phyloP scores from a whole-genome alignment of 92 coral and sea anemone genomes.

The Actinostola sp. region DNA sequence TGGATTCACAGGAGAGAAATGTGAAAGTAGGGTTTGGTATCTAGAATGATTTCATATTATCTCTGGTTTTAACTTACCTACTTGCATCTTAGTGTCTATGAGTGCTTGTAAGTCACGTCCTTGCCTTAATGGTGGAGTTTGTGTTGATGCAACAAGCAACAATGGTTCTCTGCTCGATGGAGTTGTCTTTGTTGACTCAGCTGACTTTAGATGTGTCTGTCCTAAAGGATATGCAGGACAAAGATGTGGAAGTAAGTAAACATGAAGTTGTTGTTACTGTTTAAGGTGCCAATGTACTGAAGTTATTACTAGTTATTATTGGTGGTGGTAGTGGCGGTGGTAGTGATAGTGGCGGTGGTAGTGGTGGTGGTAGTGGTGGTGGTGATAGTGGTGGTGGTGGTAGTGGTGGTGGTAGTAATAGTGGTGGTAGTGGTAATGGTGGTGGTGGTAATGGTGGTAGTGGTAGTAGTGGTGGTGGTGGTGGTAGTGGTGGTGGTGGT shows the following conservation, averaged over 20 bases:
- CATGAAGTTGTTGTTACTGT: not conserved
- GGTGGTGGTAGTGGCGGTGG: too few relatives aligned
- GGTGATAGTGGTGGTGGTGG: too few relatives aligned
- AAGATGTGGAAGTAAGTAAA: slow-evolving; percentile 73
- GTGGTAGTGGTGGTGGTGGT: too few relatives aligned
- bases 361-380: too few relatives aligned
- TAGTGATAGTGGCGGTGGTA: too few relatives aligned
- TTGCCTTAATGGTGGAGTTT: slow-evolving; percentile 80
- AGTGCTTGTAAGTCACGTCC: slow-evolving; percentile 78
- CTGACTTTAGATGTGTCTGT: slow-evolving; percentile 89
- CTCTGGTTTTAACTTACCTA: not conserved
- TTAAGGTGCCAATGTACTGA: too few relatives aligned
- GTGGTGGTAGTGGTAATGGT: too few relatives aligned
- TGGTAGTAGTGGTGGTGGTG: too few relatives aligned
- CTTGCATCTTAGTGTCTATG: slow-evolving; percentile 52
- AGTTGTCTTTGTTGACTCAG: slow-evolving; percentile 43
- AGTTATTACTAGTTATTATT: too few relatives aligned
- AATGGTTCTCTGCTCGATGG: slow-evolving; percentile 73
- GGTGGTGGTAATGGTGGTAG: too few relatives aligned
- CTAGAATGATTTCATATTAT: not conserved
- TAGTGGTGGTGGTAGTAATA: too few relatives aligned
- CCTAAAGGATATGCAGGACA: slow-evolving; percentile 91
- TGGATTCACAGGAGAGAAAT: slow-evolving; percentile 77
- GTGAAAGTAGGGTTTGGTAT: slow-evolving; percentile 71
- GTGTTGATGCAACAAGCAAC: slow-evolving; percentile 80